Evolutionary conservation across 2,888 invertebrate species (phyloP), one percentile per base, ranked within the genome.

Genomic region (Lymantria monacha): DNA sequence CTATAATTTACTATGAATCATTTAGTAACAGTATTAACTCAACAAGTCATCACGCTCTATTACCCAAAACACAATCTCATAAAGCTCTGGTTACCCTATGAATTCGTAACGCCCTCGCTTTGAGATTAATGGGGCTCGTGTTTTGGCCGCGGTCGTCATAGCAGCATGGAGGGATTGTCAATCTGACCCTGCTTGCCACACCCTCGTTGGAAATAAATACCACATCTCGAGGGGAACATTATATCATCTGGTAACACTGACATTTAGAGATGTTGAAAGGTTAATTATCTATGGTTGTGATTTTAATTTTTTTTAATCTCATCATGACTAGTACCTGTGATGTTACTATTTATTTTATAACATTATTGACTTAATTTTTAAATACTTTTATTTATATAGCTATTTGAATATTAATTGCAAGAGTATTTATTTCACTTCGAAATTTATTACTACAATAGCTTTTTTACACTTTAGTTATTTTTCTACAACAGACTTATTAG

Each of bases 111-210:
- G 81, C 88, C 88, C 86, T 85, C 70, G 72, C 81, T 66, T 67
- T 61, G 85, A 87, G 89, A 89, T 88, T 89, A 87, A 88, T 89
- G 85, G 85, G 82, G 82, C 78, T 63, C 66, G 65, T 90, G 90
- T 90, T 88, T 89, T 84, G 85, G 74, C 79, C 70, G 63, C 73
- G 75, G 88, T 90, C 77, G 79, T 76, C 84, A 88, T 88, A 76
- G 84, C 81, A 77, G 68, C 79, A 70, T 61, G 79, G 81, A 81
- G 74, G 78, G 73, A 79, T 72, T 79, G 83, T 71, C 85, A 85
- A 85, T 83, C 83, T 82, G 77, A 58, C 61, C 59, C 59, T 62
- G 65, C 61, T 33, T 40, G 12, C 51, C 62, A 71, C 63, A 67
- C 70, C 68, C 53, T 52, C 49, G 66, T 76, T 72, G 76, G 72